Evolutionary conservation across 2,113 vertebrate genomes (phyloP).

Genomic region (Dasyornis broadbenti): DNA sequence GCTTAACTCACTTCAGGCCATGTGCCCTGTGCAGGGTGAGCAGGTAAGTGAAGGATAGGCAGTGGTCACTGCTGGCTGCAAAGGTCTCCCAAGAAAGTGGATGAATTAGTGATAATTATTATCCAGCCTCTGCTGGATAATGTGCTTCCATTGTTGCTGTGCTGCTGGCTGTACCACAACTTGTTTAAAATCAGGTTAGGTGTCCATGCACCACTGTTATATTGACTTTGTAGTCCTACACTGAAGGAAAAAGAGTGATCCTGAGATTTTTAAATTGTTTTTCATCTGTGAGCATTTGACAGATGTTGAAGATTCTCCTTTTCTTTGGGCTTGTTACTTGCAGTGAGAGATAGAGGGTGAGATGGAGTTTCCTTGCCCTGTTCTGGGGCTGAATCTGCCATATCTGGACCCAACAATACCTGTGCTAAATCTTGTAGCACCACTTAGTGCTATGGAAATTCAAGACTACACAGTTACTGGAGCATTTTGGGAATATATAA

Average conservation of each 20-base stretch:
- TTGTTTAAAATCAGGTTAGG: neutral
- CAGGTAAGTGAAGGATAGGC: neutral
- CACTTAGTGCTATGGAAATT: neutral
- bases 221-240: neutral
- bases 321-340: neutral
- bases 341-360: neutral
- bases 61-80: neutral
- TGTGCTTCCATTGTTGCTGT: rapidly evolving
- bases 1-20: neutral
- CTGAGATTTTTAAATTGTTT: neutral
- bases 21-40: neutral
- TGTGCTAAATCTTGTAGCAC: neutral
- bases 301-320: neutral
- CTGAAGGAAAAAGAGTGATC: neutral
- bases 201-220: rapidly evolving
- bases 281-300: rapidly evolving
- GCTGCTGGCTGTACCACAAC: neutral
- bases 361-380: neutral
- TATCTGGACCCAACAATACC: neutral
- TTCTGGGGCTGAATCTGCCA: neutral
- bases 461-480: neutral
- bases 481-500: neutral
- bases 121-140: neutral
- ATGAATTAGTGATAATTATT: neutral
- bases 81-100: neutral